Evolutionary conservation across 2,797 vertebrate genomes (phyloP).

Genomic region (Liasis olivaceus): DNA sequence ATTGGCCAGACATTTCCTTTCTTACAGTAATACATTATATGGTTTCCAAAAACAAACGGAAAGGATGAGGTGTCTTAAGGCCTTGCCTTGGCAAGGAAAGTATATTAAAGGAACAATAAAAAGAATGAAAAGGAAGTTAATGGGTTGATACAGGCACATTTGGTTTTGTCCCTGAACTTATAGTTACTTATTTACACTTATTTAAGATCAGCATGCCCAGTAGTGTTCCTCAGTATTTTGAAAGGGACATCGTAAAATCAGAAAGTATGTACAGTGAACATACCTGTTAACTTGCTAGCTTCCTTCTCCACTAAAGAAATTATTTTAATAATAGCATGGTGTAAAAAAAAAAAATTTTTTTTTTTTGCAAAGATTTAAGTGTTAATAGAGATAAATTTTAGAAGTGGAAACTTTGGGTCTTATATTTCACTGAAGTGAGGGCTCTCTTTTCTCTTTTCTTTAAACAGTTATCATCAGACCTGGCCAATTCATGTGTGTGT

Average conservation of each 20-base stretch:
- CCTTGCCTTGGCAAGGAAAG: background rate
- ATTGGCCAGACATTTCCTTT: background rate
- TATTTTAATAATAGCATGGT: background rate
- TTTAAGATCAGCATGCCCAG: background rate
- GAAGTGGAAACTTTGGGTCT: background rate
- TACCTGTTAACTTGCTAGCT: background rate
- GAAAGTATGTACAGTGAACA: background rate
- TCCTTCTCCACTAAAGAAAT: background rate
- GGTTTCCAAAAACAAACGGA: background rate
- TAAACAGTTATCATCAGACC: background rate
- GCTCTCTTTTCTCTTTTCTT: background rate
- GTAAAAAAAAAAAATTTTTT: background rate
- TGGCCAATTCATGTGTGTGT: background rate
- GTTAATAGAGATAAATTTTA: background rate
- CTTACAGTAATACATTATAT: background rate
- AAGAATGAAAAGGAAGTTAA: background rate
- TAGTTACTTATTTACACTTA: background rate
- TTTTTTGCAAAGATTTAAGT: background rate
- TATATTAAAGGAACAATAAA: background rate
- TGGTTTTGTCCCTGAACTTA: background rate
- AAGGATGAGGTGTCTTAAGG: background rate
- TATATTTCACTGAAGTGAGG: background rate
- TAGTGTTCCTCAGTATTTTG: background rate
- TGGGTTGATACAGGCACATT: background rate
- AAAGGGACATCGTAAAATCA: background rate